phyloP scores from a whole-genome alignment of 2,797 vertebrate species.

The Chaetophractus vellerosus region DNA sequence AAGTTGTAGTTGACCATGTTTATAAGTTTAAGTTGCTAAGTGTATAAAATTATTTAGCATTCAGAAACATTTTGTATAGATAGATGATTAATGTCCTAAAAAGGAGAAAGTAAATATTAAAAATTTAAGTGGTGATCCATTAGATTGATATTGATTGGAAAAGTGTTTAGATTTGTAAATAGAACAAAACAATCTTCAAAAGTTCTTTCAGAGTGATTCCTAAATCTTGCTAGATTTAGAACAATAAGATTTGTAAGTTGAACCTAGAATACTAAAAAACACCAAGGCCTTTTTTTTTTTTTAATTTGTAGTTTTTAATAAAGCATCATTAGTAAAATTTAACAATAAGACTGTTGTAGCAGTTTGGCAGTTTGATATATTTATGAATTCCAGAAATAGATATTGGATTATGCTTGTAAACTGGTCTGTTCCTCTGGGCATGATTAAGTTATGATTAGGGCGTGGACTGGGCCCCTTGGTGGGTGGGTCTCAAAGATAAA shows the following conservation, averaged over 20 bases:
- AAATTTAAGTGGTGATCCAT: not conserved
- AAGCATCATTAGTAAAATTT: slow-evolving; percentile 4
- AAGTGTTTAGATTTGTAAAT: not conserved
- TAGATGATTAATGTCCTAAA: not conserved
- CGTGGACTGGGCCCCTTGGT: too few relatives aligned
- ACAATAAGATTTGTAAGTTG: not conserved
- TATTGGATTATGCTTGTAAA: too few relatives aligned
- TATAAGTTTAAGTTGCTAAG: slow-evolving; percentile 2
- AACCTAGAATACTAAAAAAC: not conserved
- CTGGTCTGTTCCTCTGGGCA: too few relatives aligned
- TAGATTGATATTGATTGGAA: not conserved
- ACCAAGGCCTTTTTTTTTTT: not conserved
- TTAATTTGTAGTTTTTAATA: slow-evolving; percentile 7
- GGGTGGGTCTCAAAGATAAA: too few relatives aligned
- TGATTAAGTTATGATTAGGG: too few relatives aligned
- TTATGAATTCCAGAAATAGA: too few relatives aligned
- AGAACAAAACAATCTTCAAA: not conserved
- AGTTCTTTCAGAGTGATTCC: not conserved
- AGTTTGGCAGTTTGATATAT: too few relatives aligned
- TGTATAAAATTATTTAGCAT: not conserved
- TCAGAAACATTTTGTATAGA: slow-evolving; percentile 24
- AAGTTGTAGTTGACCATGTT: not conserved
- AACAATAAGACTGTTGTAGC: too few relatives aligned
- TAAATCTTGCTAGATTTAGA: not conserved
- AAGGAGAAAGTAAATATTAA: not conserved